A percentile compares a stretch with the other conserved stretches of the same genome.
Evolutionary conservation across 2,888 invertebrate genomes (phyloP).

Genomic region (Chymomyza amoena): DNA sequence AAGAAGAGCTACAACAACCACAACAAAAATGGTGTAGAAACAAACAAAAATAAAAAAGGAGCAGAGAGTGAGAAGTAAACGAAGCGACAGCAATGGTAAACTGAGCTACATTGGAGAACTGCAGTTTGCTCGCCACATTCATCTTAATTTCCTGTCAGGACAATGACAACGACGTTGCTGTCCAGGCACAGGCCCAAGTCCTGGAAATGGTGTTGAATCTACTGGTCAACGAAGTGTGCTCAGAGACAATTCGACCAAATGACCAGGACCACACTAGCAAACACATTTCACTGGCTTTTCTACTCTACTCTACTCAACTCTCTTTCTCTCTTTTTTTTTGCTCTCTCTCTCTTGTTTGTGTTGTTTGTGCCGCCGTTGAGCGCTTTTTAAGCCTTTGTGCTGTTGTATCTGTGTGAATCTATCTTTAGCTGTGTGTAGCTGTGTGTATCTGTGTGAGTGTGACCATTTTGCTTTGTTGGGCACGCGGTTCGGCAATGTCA

Average conservation of each 20-base stretch:
- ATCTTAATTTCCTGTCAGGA: conserved; percentile 72
- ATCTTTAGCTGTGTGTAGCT: background rate
- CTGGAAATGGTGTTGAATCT: background rate
- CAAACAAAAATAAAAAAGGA: conserved; percentile 10
- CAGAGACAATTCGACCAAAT: conserved; percentile 16
- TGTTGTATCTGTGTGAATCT: conserved; percentile 30
- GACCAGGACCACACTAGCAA: conserved; percentile 29
- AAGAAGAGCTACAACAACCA: conserved; percentile 39
- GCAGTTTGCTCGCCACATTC: conserved; percentile 71
- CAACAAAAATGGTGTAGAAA: conserved; percentile 19
- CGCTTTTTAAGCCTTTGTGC: conserved; percentile 66
- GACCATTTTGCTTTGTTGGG: background rate
- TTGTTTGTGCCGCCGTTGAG: conserved; percentile 18
- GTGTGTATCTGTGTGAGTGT: background rate
- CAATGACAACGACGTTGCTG: conserved; percentile 65
- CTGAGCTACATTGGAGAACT: conserved; percentile 46
- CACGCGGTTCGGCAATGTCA: conserved; percentile 3
- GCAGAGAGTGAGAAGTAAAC: conserved; percentile 3
- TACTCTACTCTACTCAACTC: background rate
- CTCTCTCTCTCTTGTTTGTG: conserved; percentile 8
- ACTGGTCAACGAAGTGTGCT: conserved; percentile 43
- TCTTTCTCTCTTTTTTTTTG: background rate
- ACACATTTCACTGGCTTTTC: conserved; percentile 43
- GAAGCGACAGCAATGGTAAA: conserved; percentile 10
- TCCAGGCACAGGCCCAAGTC: conserved; percentile 11